phyloP scores from a whole-genome alignment of 2,113 vertebrate genomes.

The Salvelinus sp. region DNA sequence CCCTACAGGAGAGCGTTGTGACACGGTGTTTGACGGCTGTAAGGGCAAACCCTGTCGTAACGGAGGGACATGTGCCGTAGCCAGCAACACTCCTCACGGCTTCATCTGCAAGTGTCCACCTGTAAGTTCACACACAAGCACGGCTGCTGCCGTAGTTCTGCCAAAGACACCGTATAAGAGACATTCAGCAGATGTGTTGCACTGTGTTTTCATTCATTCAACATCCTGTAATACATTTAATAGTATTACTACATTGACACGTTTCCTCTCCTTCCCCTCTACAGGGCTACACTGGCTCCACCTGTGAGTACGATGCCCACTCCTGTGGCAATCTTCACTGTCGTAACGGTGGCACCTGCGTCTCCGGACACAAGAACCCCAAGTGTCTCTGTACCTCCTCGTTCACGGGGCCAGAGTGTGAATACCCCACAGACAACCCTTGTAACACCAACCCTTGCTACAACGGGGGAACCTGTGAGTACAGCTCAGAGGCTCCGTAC shows the following conservation, averaged over 20 bases:
- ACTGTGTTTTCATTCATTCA: too few relatives aligned
- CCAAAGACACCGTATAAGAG: too few relatives aligned
- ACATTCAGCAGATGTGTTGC: too few relatives aligned
- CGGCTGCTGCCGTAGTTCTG: too few relatives aligned
- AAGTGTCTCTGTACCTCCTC: conserved; percentile 81
- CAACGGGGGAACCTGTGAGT: conserved; percentile 91
- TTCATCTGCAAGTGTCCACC: conserved; percentile 95
- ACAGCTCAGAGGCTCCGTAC: conserved; percentile 76
- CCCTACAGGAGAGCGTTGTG: conserved; percentile 84
- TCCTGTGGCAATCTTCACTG: conserved; percentile 86
- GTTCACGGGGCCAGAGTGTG: conserved; percentile 88
- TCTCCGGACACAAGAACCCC: conserved; percentile 82
- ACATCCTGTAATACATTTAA: too few relatives aligned
- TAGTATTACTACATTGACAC: not conserved
- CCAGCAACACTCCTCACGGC: conserved; percentile 88
- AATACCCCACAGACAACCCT: conserved; percentile 81
- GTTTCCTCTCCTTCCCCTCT: not conserved
- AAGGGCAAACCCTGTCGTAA: conserved; percentile 87
- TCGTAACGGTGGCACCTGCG: conserved; percentile 88
- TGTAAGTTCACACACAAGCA: conserved; percentile 62
- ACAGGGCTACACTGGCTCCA: conserved; percentile 89
- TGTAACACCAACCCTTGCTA: conserved; percentile 88
- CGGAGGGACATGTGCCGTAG: conserved; percentile 88
- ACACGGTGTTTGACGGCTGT: conserved; percentile 88
- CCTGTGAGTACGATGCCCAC: conserved; percentile 86